phyloP scores from a whole-genome alignment of 2,888 invertebrate species.

The Odontocerum albicorne region DNA sequence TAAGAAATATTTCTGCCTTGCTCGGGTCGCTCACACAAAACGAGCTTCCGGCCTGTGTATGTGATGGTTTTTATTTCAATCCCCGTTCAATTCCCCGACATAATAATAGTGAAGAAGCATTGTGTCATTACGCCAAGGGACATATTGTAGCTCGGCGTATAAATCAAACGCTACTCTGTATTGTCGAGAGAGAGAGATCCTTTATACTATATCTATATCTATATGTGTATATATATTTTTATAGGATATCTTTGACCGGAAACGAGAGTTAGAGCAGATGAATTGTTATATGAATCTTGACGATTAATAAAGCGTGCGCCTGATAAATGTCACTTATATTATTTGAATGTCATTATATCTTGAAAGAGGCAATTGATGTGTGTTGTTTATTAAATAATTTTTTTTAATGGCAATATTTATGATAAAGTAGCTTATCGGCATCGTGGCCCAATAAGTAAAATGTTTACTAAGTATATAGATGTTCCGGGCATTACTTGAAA shows the following conservation, averaged over 20 bases:
- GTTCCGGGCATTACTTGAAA: no score
- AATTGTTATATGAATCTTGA: constrained; percentile 13
- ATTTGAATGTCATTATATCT: no score
- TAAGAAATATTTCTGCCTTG: constrained; percentile 20
- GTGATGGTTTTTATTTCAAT: constrained; percentile 29
- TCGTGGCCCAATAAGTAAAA: no score
- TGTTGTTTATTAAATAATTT: no score
- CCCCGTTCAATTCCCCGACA: constrained; percentile 31
- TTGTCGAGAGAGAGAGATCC: constrained; percentile 6
- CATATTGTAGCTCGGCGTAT: constrained; percentile 27
- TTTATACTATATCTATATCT: no score
- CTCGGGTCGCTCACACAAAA: constrained; percentile 6
- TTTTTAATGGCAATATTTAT: no score
- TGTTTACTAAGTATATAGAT: no score
- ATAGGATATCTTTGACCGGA: constrained; percentile 12
- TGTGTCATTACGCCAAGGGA: constrained; percentile 25
- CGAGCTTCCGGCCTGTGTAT: background rate
- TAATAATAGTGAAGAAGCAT: constrained; percentile 25
- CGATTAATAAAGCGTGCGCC: constrained; percentile 16
- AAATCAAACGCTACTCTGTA: constrained; percentile 24
- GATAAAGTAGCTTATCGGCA: no score
- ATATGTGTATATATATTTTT: background rate
- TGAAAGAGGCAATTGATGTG: no score
- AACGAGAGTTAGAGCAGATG: constrained; percentile 13
- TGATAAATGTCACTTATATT: no score